Evolutionary conservation across 2,888 invertebrate genomes (phyloP), one percentile per base, ranked within the genome.

Genomic region (Dermolepida albohirtum): DNA sequence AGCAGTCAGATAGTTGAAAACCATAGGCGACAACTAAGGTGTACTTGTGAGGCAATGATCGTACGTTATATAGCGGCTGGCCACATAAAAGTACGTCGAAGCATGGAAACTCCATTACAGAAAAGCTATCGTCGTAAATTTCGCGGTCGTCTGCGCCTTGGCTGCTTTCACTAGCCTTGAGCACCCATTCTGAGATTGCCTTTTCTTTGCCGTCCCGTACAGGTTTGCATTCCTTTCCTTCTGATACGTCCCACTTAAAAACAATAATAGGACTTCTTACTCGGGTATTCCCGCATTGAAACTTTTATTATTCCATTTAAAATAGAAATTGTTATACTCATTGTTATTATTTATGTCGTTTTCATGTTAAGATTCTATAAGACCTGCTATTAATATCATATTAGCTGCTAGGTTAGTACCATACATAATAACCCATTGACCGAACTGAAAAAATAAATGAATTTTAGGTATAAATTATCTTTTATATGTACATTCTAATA

Each of bases 61-160:
- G 76, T 77, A 78, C 78, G 80, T 80, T 79, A 80, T 79, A 78
- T 78, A 77, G 78, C 78, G 78, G 77, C 76, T 78, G 76, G 78
- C 79, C 79, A 77, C 81, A 82, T 81, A 82, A 82, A 83, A 82
- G 80, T 80, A 79, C 80, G 78, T 76, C 79, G 76, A 78, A 82
- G 82, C 83, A 82, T 82, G 83, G 80, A 82, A 83, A 82, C 80
- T 82, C 83, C 82, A 82, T 82, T 83, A 82, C 79, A 77, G 78
- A 76, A 78, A 81, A 80, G 81, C 81, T 78, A 80, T 81, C 81
- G 79, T 81, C 81, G 81, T 82, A 82, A 82, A 82, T 82, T 78
- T 80, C 73, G 68, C 72, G 74, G 78, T 76, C 76, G 76, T 75
- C 78, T 75, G 73, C 65, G 74, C 70, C 70, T 73, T 70, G 71